Base-by-base conservation (phyloP, 2,797 vertebrate species). In the Clarias platycephalus region DNA sequence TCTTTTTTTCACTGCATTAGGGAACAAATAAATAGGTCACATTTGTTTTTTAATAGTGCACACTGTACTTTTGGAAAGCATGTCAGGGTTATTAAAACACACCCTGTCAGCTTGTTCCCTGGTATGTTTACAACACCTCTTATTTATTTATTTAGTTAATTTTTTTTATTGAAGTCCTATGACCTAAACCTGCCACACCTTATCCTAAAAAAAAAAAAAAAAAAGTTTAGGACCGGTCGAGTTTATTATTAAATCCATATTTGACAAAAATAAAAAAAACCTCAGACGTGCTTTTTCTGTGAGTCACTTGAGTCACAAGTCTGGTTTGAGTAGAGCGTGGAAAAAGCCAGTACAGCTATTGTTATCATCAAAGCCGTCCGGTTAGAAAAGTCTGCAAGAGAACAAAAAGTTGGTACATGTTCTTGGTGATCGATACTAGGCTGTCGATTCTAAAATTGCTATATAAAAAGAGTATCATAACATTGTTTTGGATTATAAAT, bases 221-320 rank as follows among this genome's bases (percentile, higher is more conserved):
- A 37, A 37, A 57, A 57, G 20, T 70, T 22, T 24, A 40, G 10
- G 10, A 70, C 37, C 10, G 18, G 28, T 16, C 37, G 34, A 22
- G 55, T 77, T 77, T 20, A 60, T 77, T 12, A 60, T 13, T 24
- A 60, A 15, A 34, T 55, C 16, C 72, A 57, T 31, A 28, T 75
- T 75, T 55, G 49, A n/a, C 1, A 44, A 44, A 10, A 44, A 44
- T 9, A 44, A 44, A 44, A 44, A 40, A 40, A 40, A 40, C 34
- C 34, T 75, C 72, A 57, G 20, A 26, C 53, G 22, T 31, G 26
- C 49, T 75, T 8, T 18, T 31, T 57, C 26, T 5, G 8, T 76
- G 72, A 76, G 72, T 76, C 72, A 76, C 44, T 18, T n/a, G n/a
- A 74, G n/a, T 55, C 4, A 55, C 5, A 49, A 10, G 44, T 75